Base-by-base conservation (phyloP, 2,113 vertebrate species). In the Poicephalus meyeri region DNA sequence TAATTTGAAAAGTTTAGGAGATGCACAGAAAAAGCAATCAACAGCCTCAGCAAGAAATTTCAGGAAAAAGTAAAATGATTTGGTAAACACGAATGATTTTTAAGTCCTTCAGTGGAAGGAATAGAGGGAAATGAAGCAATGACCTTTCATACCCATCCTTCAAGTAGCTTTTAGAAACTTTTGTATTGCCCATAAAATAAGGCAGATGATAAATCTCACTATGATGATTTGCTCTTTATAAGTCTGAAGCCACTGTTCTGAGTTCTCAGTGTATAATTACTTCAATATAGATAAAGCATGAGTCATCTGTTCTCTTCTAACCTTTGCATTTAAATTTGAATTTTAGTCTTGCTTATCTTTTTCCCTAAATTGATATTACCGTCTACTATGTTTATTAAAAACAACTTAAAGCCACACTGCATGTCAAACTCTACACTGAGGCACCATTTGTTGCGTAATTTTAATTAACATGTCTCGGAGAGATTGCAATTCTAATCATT, bases 311-410 rank as follows among this genome's bases (percentile, higher is more conserved):
- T 91, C 78, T 89, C 70, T 46, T 61, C 94, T 96, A 96, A 96
- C 92, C 97, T 97, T 97, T 95, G 85, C 91, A 96, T 96, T 97
- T 92, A 94, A 95, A 96, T 96, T 96, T 90, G 80, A 94, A 96
- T 97, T 96, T 96, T 86, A 94, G 80, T 96, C 86, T 80, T 91
- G 89, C 95, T 92, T 97, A 95, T 97, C 93, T 97, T 91, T 91
- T 90, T 87, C 66, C 47, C 66, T 86, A 96, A 97, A 96, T 91
- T 95, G 84, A 94, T 93, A 96, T 96, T 92, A 95, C 89, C 76
- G 37, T 89, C 88, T 91, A 84, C 80, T 92, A 71, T 93, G 96
- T 97, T 97, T 97, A 96, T 97, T 94, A 96, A 95, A 97, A 96
- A 97, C 94, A 95, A 94, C 82, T 94, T 86, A 92, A 94, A 96